A percentile compares a stretch with the other conserved stretches of the same genome.
Conservation (phyloP, 2,888 invertebrate species). For the Fragum whitleyi region DNA sequence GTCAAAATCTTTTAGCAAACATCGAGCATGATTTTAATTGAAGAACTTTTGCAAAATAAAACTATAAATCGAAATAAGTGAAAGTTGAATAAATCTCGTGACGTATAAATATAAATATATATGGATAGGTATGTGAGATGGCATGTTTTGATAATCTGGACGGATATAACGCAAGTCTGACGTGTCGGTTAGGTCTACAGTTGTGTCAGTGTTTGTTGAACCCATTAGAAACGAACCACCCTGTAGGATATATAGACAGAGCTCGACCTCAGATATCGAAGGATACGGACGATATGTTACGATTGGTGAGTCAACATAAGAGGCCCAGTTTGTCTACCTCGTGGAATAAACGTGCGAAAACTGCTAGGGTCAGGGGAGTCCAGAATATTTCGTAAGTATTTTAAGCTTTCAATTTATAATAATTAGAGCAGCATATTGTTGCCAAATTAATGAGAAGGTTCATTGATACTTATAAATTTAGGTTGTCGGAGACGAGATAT, state of each 20-base stretch:
- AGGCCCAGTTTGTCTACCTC: not conserved
- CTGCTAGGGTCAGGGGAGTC: not conserved
- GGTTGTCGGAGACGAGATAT: too few relatives aligned
- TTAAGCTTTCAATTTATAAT: too few relatives aligned
- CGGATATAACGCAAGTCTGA: slow-evolving; percentile 9
- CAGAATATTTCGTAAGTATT: too few relatives aligned
- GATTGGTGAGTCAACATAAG: not conserved
- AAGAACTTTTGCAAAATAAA: too few relatives aligned
- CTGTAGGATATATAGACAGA: too few relatives aligned
- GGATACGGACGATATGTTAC: slow-evolving; percentile 4
- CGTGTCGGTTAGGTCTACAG: slow-evolving; percentile 11
- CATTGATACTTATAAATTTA: too few relatives aligned
- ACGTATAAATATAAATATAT: too few relatives aligned
- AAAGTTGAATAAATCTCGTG: too few relatives aligned
- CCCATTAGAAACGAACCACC: not conserved
- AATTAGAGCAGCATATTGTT: too few relatives aligned
- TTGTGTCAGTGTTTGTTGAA: slow-evolving; percentile 11
- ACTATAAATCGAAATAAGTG: too few relatives aligned
- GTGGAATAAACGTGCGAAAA: not conserved
- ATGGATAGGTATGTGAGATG: not conserved
- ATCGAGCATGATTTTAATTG: too few relatives aligned
- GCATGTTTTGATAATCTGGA: not conserved
- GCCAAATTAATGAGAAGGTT: too few relatives aligned
- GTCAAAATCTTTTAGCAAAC: not conserved
- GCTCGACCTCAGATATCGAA: not conserved